Base-by-base conservation (phyloP, 2,888 invertebrate species). In the Tenthredo mesomela region DNA sequence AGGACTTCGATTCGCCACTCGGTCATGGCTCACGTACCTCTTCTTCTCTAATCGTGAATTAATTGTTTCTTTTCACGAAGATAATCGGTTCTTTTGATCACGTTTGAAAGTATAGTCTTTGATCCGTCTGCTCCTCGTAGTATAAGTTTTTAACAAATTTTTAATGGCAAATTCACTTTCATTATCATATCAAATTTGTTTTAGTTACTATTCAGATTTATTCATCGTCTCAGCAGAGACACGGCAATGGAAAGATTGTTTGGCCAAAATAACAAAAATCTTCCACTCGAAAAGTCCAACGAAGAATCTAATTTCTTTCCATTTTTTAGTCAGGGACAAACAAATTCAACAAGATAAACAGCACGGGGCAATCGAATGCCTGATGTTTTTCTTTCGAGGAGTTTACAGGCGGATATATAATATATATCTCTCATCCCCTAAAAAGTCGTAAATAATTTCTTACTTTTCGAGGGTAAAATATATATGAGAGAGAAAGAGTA, bases 41-140 rank as follows among this genome's bases (percentile, higher is more conserved):
- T 67, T 67, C 29, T 67, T 10, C 37, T 50, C n/a, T 71, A 50
- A 18, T 71, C 50, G 40, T 43, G 70, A 84, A 50, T 40, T 65
- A 50, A 65, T 54, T 70, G 70, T 25, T 54, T 54, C 65, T 29
- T n/a, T 47, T 73, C 21, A 21, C 18, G 21, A 18, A 67, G 37
- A 18, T 78, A 50, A 80, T 73, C 71, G 82, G 9, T 33, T 47
- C 67, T 54, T n/a, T 65, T 40, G 58, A 80, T 85, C 78, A 54
- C 37, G 21, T 43, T 67, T 33, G 1, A 67, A 67, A 67, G 67
- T 25, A 33, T 25, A 33, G 54, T 54, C 54, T 54, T 54, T 54
- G 54, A 54, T 54, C 54, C 6, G 5, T 50, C 1, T 50, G 6
- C 50, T 54, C 5, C 33, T 50, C 6, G 50, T 18, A n/a, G 54